These are phyloP conservation scores for Forbesichthys papilliferus DNA, from an alignment of 2,113 vertebrate genomes.

Conservation along the genomic window DNA sequence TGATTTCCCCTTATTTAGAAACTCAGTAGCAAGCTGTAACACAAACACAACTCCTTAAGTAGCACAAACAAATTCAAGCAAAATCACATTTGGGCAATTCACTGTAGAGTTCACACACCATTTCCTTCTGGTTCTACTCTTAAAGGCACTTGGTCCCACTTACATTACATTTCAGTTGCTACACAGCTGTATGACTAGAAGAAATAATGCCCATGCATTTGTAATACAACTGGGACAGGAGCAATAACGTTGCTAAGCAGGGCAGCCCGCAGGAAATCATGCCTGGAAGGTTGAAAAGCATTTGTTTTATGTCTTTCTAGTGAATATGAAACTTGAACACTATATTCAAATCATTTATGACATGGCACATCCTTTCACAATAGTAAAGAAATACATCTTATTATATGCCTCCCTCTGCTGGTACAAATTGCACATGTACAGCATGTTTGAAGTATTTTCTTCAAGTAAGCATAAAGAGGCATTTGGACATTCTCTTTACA, in stretches of 20 bases:
- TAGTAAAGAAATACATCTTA: no score
- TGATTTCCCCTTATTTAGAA: neutral
- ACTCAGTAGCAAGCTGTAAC: neutral
- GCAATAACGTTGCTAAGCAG: constrained; percentile 27
- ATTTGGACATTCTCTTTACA: no score
- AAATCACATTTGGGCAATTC: constrained; percentile 8
- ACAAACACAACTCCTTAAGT: neutral
- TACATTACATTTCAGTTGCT: no score
- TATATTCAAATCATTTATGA: neutral
- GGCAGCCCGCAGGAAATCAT: constrained; percentile 18
- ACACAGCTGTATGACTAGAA: constrained; percentile 22
- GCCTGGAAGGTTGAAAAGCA: constrained; percentile 27
- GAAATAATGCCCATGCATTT: constrained; percentile 22
- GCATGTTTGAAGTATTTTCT: no score
- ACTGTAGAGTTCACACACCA: constrained; percentile 32
- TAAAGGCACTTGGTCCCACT: constrained; percentile 1
- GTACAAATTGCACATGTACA: no score
- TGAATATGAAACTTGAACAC: neutral
- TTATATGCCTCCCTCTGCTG: no score
- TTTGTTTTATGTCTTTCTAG: constrained; percentile 30
- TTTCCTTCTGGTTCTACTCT: constrained; percentile 17
- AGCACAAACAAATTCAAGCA: constrained; percentile 9
- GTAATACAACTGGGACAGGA: constrained; percentile 20
- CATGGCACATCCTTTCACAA: no score
- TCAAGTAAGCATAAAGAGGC: no score